These are phyloP conservation scores for Falco rusticolus DNA, from an alignment of 2,797 vertebrate genomes.

Conservation along the genomic window DNA sequence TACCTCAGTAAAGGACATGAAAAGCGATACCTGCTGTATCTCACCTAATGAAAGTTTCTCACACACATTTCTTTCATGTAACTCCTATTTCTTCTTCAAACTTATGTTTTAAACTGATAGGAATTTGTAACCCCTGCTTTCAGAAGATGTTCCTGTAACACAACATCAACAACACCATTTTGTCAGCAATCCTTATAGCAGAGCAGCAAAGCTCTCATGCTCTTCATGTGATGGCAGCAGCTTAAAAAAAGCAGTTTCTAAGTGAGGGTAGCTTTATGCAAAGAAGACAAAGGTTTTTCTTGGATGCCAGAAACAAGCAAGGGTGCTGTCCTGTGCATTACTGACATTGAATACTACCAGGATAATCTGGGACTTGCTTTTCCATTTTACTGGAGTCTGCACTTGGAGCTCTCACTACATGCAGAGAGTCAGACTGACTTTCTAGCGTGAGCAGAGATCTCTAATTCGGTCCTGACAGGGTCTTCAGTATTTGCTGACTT, in stretches of 20 bases:
- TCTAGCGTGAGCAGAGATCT: neutral
- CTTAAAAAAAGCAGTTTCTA: neutral
- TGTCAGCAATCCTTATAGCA: neutral
- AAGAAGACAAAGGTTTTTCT: neutral
- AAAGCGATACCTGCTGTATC: neutral
- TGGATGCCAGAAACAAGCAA: neutral
- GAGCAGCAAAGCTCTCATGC: neutral
- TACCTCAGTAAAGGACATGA: neutral
- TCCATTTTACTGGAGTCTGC: neutral
- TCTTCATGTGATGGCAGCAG: neutral
- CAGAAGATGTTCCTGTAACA: neutral
- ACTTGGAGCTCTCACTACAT: neutral
- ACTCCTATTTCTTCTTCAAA: neutral
- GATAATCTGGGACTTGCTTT: neutral
- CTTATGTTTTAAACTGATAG: neutral
- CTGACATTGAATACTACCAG: neutral
- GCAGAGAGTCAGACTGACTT: neutral
- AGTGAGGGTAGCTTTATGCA: neutral
- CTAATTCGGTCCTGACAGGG: neutral
- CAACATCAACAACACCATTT: neutral
- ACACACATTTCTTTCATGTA: neutral
- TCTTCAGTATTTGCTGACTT: neutral
- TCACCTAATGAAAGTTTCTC: neutral
- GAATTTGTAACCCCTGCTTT: neutral
- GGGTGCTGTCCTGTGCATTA: neutral